phyloP scores from a whole-genome alignment of 2,797 vertebrate genomes.

The Paratrypauchen microcephalus region DNA sequence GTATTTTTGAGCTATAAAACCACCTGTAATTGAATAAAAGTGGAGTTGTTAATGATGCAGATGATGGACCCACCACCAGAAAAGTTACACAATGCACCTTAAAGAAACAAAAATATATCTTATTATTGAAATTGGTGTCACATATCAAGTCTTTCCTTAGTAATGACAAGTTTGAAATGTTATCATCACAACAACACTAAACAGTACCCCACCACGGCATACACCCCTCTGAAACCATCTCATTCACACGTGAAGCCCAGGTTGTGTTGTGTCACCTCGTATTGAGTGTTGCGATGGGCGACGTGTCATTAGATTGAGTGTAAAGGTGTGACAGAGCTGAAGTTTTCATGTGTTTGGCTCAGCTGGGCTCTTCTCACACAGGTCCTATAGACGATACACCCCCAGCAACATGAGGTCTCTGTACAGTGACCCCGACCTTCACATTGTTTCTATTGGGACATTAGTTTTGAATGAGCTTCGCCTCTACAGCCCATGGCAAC shows the following conservation, averaged over 20 bases:
- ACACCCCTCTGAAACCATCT: background rate
- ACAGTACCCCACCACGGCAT: background rate
- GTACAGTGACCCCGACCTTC: background rate
- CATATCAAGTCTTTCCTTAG: no score
- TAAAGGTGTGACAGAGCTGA: slow-evolving; percentile 59
- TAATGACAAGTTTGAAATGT: no score
- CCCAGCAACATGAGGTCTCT: background rate
- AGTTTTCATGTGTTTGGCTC: slow-evolving; percentile 21
- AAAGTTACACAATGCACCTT: no score
- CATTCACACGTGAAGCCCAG: background rate
- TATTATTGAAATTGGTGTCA: no score
- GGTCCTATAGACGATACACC: background rate
- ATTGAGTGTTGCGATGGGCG: background rate
- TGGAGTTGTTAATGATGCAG: no score
- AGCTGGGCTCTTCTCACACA: slow-evolving; percentile 8
- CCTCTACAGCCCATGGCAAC: no score
- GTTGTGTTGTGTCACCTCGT: background rate
- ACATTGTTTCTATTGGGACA: background rate
- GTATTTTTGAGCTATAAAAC: no score
- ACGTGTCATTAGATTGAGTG: slow-evolving; percentile 13
- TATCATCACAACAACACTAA: background rate
- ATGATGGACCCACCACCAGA: no score
- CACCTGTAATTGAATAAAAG: no score
- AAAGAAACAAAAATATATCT: no score
- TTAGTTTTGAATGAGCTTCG: no score